Base-by-base conservation (phyloP, 2,797 vertebrate genomes). In the Hephaestus fuliginosus region DNA sequence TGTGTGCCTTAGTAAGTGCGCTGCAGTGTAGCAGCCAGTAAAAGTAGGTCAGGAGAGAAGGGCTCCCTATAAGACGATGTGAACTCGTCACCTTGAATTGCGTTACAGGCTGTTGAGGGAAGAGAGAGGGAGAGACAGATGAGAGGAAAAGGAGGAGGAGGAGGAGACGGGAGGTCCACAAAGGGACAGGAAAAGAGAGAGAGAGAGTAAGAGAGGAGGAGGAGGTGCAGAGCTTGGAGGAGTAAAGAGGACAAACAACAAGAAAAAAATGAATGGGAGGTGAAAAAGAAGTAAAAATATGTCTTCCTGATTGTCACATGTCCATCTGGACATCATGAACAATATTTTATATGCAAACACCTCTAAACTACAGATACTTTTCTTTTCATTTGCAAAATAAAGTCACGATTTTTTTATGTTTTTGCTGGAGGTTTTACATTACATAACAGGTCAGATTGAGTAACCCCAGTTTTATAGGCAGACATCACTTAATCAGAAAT, bases 21-120 rank as follows among this genome's bases (percentile, higher is more conserved):
- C 57, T 80, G 79, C 85, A 81, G 76, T 81, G 41, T 56, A 41
- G 74, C 70, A 86, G 78, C 78, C 84, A 81, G 84, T 76, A 70
- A 93, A 97, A 96, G 94, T 97, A 96, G 96, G 96, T 97, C 96
- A 97, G 87, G 80, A 94, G 92, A 94, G 93, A 93, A 88, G 92
- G 94, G 92, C 94, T 95, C 93, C 92, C 94, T 81, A 75, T 94
- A 95, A 94, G 91, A 95, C 91, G 94, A 94, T 92, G 88, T 96
- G 95, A 97, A 97, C 96, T 96, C 96, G 94, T 97, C 95, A 97
- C 96, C 96, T 96, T 94, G 86, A 93, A 97, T 95, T 91, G 92
- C 89, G 93, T 95, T 95, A 90, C 94, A 86, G 87, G 77, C 92
- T 88, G 90, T 85, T 92, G 93, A 91, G 81, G 90, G 89, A 82